Evolutionary conservation across 2,113 vertebrate species (phyloP), one percentile per base, ranked within the genome.

Genomic region (Nycticorax nycticorax): DNA sequence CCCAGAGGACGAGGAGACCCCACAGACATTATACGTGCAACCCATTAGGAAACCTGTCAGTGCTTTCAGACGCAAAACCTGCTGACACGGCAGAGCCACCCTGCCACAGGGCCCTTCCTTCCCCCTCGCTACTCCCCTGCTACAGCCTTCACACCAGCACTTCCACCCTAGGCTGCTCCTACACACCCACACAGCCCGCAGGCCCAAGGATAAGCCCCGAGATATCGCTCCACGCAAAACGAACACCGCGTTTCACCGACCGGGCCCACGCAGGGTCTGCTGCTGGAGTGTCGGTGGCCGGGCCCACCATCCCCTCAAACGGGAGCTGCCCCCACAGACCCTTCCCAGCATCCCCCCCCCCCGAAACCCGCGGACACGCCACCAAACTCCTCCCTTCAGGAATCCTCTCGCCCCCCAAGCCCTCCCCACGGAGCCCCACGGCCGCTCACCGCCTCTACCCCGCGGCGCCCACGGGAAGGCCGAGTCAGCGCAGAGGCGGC

Each of bases 401-500:
- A 22, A 48, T 6, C 48, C 22, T 22, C 22, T 11, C 24, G 19
- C 45, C 18, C 21, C 22, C 24, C 50, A 14, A 13, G 50, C 8
- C 24, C 23, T 8, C 21, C 43, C 35, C 35, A 11, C 15, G 9
- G 12, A 8, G 56, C 19, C 10, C 16, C 73, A 14, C 43, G 3
- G 3, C 23, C 62, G 8, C 63, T 16, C 72, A 74, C 48, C 75
- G 23, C 30, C 21, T 4, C 33, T 4, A 4, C 22, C 18, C 16
- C 8, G 64, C 52, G 55, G 55, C 33, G 43, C 26, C n/a, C 43
- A 50, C 57, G 64, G 86, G 95, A 96, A 81, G 41, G 66, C n/a
- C 80, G 33, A 52, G 92, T 97, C 96, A 97, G 97, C 96, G 12
- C 30, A 27, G 19, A n/a, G 14, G 47, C 19, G n/a, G 37, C 88